These are phyloP conservation scores for Bradypodion pumilum DNA, from an alignment of 2,797 vertebrate species.

Conservation along the genomic window DNA sequence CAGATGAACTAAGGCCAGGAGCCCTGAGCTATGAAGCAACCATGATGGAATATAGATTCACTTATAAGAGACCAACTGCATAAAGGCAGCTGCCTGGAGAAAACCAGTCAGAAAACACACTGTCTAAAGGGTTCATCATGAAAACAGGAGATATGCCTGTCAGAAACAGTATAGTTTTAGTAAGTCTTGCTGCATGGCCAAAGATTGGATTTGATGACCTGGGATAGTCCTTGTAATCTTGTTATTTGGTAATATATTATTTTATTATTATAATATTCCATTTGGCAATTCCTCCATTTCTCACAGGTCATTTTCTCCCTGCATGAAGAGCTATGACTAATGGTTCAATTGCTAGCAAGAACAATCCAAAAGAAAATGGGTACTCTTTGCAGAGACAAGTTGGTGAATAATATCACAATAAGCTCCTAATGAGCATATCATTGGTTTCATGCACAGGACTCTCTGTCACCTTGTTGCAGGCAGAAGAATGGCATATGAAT, in stretches of 20 bases:
- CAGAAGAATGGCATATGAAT: not conserved
- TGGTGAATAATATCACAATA: not conserved
- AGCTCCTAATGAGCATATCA: slow-evolving; percentile 5
- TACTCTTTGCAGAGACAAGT: not conserved
- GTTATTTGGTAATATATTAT: not conserved
- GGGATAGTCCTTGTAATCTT: not conserved
- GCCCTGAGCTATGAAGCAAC: not conserved
- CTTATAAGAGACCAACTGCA: not conserved
- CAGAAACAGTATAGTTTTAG: slow-evolving; percentile 8
- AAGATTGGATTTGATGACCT: slow-evolving; percentile 12
- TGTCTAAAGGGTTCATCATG: not conserved
- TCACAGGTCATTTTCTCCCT: slow-evolving; percentile 8
- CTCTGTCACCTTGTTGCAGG: not conserved
- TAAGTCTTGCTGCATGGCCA: not conserved
- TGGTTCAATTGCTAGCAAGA: not conserved
- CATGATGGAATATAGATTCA: not conserved
- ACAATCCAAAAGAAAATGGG: not conserved
- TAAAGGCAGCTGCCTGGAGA: not conserved
- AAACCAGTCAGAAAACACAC: not conserved
- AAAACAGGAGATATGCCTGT: not conserved
- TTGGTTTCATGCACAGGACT: not conserved
- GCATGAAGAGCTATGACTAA: not conserved
- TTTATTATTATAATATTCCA: no score
- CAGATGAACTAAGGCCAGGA: not conserved
- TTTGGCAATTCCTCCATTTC: not conserved